A percentile compares a stretch with the other conserved stretches of the same genome.
These are phyloP conservation scores for Gnatocerus cornutus DNA, from an alignment of 2,888 invertebrate species.

Conservation along the genomic window DNA sequence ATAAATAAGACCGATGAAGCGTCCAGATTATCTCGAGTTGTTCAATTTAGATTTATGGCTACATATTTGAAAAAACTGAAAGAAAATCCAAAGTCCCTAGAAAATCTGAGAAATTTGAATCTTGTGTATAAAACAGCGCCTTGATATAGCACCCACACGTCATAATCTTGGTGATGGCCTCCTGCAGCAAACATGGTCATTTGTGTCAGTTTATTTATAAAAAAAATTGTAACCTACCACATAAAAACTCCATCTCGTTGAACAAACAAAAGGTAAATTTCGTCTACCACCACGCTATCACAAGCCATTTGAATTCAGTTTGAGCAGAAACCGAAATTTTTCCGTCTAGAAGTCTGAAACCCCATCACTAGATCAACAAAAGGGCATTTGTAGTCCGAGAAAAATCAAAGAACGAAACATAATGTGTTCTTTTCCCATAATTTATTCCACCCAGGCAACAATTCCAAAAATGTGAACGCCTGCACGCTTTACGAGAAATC, in stretches of 20 bases:
- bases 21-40: too few relatives aligned
- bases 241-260: constrained; percentile 37
- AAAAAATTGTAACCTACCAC: constrained; percentile 57
- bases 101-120: too few relatives aligned
- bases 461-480: constrained; percentile 53
- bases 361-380: neutral
- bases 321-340: constrained; percentile 14
- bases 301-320: neutral
- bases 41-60: too few relatives aligned
- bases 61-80: too few relatives aligned
- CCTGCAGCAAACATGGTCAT: constrained; percentile 47
- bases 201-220: constrained; percentile 56
- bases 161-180: constrained; percentile 34
- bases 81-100: too few relatives aligned
- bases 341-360: neutral
- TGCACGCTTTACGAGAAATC: constrained; percentile 52
- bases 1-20: too few relatives aligned
- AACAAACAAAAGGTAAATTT: neutral
- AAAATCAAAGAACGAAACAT: constrained; percentile 28
- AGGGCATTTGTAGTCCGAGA: constrained; percentile 2
- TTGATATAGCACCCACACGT: constrained; percentile 32
- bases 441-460: constrained; percentile 50
- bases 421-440: constrained; percentile 34
- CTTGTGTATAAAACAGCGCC: constrained; percentile 2
- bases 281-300: neutral